Percentiles rank a stretch among this genome's conserved stretches.
Conservation (phyloP, 2,888 invertebrate species). For the Lottia gigantea region DNA sequence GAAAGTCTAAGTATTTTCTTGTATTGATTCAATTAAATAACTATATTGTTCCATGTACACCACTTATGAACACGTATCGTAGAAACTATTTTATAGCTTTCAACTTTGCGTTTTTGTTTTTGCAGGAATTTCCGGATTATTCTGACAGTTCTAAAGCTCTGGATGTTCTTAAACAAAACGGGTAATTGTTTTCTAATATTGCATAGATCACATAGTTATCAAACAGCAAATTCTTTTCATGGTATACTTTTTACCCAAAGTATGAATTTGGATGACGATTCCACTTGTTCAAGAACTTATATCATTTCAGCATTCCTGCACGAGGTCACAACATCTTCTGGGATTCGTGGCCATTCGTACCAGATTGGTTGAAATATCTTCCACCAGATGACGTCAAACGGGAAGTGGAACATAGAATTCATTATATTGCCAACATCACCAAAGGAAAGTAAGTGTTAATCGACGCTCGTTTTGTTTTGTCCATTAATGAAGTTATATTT, state of each 20-base stretch:
- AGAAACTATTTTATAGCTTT: no score
- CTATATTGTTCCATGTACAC: no score
- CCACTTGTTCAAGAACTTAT: no score
- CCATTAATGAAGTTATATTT: no score
- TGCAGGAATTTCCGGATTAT: conserved; percentile 6
- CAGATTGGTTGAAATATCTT: conserved; percentile 12
- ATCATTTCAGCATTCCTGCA: conserved; percentile 20
- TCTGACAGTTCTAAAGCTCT: neutral
- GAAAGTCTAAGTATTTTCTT: neutral
- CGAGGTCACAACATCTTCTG: conserved; percentile 29
- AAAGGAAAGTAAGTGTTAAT: conserved; percentile 20
- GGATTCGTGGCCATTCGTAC: conserved; percentile 16
- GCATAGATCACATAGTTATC: no score
- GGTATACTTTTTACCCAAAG: no score
- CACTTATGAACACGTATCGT: no score
- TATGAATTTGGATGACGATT: no score
- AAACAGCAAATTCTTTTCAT: no score
- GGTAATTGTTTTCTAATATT: neutral
- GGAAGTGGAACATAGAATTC: conserved; percentile 9
- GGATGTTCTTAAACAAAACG: neutral
- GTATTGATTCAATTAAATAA: no score
- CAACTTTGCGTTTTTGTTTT: neutral
- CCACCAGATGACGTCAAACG: conserved; percentile 2
- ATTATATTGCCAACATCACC: conserved; percentile 14
- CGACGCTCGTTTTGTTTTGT: neutral